These are phyloP conservation scores for Bugula neritina DNA, from an alignment of 2,888 invertebrate species.

Conservation along the genomic window DNA sequence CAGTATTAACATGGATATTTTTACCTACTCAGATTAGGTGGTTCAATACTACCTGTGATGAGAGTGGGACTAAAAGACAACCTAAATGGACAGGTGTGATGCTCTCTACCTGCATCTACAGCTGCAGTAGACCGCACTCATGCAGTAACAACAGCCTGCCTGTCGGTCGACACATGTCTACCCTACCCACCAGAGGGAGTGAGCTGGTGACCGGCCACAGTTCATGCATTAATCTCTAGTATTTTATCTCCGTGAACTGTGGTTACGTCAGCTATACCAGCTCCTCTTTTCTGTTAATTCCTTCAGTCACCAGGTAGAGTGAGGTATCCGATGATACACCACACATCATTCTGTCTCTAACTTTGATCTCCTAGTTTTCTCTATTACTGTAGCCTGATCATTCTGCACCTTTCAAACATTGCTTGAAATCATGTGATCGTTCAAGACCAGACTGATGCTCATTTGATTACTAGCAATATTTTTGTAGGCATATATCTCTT, in stretches of 20 bases:
- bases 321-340: background rate
- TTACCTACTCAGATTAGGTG: slow-evolving; percentile 27
- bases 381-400: too few relatives aligned
- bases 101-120: background rate
- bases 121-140: background rate
- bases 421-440: background rate
- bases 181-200: too few relatives aligned
- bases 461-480: too few relatives aligned
- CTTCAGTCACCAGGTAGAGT: background rate
- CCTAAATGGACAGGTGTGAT: background rate
- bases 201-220: background rate
- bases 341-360: background rate
- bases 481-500: too few relatives aligned
- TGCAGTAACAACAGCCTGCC: too few relatives aligned
- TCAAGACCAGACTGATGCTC: background rate
- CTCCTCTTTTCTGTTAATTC: background rate
- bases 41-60: slow-evolving; percentile 26
- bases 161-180: too few relatives aligned
- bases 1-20: slow-evolving; percentile 27
- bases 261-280: too few relatives aligned
- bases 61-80: slow-evolving; percentile 23
- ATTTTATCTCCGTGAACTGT: background rate
- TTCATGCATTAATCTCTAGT: background rate
- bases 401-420: background rate
- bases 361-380: too few relatives aligned